Conservation (phyloP, 2,888 invertebrate species). For the Thalpophila matura region DNA sequence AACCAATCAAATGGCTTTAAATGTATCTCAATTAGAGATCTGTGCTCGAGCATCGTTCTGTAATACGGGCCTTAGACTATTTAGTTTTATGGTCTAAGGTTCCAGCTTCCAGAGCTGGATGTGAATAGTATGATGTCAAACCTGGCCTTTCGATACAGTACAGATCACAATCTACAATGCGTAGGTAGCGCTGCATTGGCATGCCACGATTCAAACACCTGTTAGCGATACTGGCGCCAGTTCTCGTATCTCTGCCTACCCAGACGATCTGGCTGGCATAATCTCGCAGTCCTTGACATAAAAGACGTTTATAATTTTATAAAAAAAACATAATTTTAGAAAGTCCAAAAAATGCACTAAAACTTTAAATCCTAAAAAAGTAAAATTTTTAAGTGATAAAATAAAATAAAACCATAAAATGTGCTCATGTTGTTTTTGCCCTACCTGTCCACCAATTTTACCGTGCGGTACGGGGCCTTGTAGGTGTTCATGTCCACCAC, state of each 20-base stretch:
- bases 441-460: slow-evolving; percentile 83
- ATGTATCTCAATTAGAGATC: too few relatives aligned
- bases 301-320: slow-evolving; percentile 7
- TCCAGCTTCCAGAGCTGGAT: too few relatives aligned
- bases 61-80: too few relatives aligned
- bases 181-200: too few relatives aligned
- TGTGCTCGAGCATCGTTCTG: too few relatives aligned
- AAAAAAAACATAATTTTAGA: slow-evolving; percentile 21
- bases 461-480: slow-evolving; percentile 83
- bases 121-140: not conserved
- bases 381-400: slow-evolving; percentile 57
- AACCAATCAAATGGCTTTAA: too few relatives aligned
- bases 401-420: slow-evolving; percentile 59
- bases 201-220: not conserved
- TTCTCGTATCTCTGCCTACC: not conserved
- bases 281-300: slow-evolving; percentile 3
- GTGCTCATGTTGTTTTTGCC: slow-evolving; percentile 78
- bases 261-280: slow-evolving; percentile 7
- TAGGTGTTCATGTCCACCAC: slow-evolving; percentile 77
- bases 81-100: too few relatives aligned
- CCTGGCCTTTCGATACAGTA: too few relatives aligned
- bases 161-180: too few relatives aligned
- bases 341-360: slow-evolving; percentile 44
- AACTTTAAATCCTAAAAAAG: slow-evolving; percentile 52
- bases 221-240: slow-evolving; percentile 4